A percentile compares a stretch with the other conserved stretches of the same genome.
phyloP scores from a whole-genome alignment of 2,888 invertebrate genomes.

The Platycnemis pennipes region DNA sequence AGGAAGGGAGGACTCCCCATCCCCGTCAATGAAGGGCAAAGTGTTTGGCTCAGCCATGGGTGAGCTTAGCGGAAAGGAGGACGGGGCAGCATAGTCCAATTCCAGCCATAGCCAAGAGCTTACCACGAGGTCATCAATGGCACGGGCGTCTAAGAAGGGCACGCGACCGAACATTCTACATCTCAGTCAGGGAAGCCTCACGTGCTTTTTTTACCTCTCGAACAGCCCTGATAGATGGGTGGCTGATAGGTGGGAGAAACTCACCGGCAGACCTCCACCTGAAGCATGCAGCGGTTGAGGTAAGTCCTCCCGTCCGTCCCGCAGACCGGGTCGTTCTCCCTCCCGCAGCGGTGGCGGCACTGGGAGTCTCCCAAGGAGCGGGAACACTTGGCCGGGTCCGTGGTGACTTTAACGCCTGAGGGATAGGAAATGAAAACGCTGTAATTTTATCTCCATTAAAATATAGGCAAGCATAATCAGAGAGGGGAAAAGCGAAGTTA shows the following conservation, averaged over 20 bases:
- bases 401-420: conserved; percentile 52
- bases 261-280: conserved; percentile 89
- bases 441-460: too few relatives aligned
- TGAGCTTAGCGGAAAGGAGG: background rate
- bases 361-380: conserved; percentile 78
- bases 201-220: background rate
- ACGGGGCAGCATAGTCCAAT: background rate
- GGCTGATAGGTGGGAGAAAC: conserved; percentile 69
- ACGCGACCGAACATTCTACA: background rate
- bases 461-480: too few relatives aligned
- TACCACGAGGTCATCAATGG: background rate
- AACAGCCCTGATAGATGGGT: background rate
- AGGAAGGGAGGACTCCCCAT: background rate
- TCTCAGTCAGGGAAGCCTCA: background rate
- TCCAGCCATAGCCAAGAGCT: background rate
- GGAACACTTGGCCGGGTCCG: conserved; percentile 55
- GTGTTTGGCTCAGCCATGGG: background rate
- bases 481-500: too few relatives aligned
- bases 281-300: conserved; percentile 88
- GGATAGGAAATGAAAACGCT: background rate
- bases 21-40: background rate
- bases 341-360: conserved; percentile 87
- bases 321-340: conserved; percentile 92
- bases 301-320: conserved; percentile 94
- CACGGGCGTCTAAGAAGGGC: background rate